Base-by-base conservation (phyloP, 2,113 vertebrate genomes). In the Planiliza haematocheilus region DNA sequence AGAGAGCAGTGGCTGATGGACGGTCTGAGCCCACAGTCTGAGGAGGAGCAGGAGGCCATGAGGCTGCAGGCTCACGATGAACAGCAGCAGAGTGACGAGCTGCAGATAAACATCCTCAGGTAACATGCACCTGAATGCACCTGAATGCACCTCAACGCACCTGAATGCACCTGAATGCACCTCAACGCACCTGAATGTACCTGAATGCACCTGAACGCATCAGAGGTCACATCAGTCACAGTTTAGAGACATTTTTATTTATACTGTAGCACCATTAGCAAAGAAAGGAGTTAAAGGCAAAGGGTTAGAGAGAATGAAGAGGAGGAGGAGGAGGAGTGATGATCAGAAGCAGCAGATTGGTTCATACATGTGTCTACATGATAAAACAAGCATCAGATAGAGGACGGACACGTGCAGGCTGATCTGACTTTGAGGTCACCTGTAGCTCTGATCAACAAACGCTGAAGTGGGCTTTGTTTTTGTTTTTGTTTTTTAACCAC, bases 1-100 rank as follows among this genome's bases (percentile, higher is more conserved):
- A 82, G 97, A 79, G 97, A 99, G 79, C 96, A 97, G 88, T 99
- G 97, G 97, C 95, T 99, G 70, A 95, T 98, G 91, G 97, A 99
- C 34, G 97, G 97, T 38, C 81, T 98, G 52, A 95, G 92, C 82
- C 90, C 92, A 52, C 91, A 95, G 72, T 94, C 91, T 1, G 93
- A 95, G 64, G 94, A 96, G 83, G 96, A 98, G 41, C 95, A 96
- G 79, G 95, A 98, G 75, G 95, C 96, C 82, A 94, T 94, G 92
- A 94, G 92, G 84, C 93, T 93, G 20, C 97, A 98, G 83, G 96
- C 94, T 58, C 87, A 70, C 50, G 95, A 95, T 0, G 96, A 97
- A 73, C 95, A 96, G 74, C 86, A 94, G 76, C 93, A 92, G 81
- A 95, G 93, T 17, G 85, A 79, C n/a, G 74, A 94, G 49, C 92